Evolutionary conservation across 2,797 vertebrate genomes (phyloP).

Genomic region (Psittacula echo): DNA sequence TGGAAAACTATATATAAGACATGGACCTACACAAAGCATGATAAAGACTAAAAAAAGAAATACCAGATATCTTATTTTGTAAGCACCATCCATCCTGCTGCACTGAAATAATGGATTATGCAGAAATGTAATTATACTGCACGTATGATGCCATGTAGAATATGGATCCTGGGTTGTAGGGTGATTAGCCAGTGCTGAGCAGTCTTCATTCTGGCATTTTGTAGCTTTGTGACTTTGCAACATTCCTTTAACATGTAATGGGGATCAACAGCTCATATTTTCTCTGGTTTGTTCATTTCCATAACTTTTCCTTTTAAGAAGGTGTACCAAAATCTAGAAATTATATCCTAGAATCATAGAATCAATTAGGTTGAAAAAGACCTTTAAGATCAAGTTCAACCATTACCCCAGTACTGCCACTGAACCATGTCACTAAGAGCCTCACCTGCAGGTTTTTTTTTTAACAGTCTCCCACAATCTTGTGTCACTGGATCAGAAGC

Average conservation of each 20-base stretch:
- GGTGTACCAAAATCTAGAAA: background rate
- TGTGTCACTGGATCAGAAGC: background rate
- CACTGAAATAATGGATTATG: slow-evolving; percentile 3
- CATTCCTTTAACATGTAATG: background rate
- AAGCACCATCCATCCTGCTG: background rate
- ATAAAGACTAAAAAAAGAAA: slow-evolving; percentile 41
- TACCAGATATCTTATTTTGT: background rate
- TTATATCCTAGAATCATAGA: background rate
- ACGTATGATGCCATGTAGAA: background rate
- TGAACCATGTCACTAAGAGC: background rate
- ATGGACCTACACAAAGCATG: slow-evolving; percentile 10
- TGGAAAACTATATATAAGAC: slow-evolving; percentile 37
- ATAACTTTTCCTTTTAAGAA: background rate
- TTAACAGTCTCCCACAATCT: background rate
- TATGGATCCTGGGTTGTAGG: background rate
- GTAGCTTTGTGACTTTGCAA: background rate
- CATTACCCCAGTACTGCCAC: background rate
- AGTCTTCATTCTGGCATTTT: background rate
- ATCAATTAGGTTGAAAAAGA: background rate
- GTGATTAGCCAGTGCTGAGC: background rate
- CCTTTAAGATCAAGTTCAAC: background rate
- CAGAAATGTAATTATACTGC: background rate
- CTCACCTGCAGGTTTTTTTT: background rate
- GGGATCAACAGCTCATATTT: background rate
- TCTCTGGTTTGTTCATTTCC: background rate